A percentile compares a stretch with the other conserved stretches of the same genome.
Conservation (phyloP, 2,888 invertebrate genomes). For the Ochropleura plecta region DNA sequence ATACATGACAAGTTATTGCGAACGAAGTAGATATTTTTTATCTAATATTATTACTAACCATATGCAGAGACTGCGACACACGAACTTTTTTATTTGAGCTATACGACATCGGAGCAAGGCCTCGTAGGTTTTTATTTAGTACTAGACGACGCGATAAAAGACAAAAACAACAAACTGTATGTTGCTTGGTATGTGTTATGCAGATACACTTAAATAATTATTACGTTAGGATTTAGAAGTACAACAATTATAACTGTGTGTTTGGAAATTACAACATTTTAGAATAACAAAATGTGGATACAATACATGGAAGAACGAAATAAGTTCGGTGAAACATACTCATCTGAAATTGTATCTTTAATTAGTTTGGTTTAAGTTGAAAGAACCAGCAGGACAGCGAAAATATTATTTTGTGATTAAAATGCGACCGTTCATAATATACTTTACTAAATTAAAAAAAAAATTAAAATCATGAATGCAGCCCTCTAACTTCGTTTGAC, state of each 20-base stretch:
- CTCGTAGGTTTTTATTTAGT: constrained; percentile 30
- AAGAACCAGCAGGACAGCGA: no score
- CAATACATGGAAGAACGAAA: constrained; percentile 29
- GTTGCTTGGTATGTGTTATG: not conserved
- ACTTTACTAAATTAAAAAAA: no score
- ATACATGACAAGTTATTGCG: constrained; percentile 10
- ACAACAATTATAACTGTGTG: constrained; percentile 13
- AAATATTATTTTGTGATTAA: no score
- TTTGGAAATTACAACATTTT: constrained; percentile 17
- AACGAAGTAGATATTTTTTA: constrained; percentile 17
- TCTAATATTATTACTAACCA: constrained; percentile 27
- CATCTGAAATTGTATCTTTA: constrained; percentile 30
- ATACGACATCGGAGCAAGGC: constrained; percentile 40
- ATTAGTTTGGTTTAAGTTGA: no score
- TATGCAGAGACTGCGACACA: constrained; percentile 8
- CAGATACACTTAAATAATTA: constrained; percentile 8
- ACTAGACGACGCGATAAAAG: constrained; percentile 8
- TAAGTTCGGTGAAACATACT: constrained; percentile 48
- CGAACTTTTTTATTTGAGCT: constrained; percentile 55
- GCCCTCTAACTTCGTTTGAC: no score
- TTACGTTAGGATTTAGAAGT: constrained; percentile 7
- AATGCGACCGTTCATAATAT: no score
- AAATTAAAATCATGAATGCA: no score
- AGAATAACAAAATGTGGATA: constrained; percentile 7
- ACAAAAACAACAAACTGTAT: constrained; percentile 13